Base-by-base conservation (phyloP, 2,888 invertebrate genomes). In the Octodonta nipae region DNA sequence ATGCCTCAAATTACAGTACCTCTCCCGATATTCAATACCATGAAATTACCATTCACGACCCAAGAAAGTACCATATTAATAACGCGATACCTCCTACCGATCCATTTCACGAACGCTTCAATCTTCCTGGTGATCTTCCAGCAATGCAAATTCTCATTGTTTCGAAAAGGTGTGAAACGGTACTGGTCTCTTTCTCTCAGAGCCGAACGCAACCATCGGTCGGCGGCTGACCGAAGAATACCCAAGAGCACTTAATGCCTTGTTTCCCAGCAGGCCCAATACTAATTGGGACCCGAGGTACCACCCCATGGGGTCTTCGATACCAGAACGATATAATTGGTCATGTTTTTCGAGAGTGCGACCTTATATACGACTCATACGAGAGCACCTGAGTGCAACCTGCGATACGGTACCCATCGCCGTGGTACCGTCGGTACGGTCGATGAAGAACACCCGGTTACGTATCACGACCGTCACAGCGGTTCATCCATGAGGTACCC, bases 181-280 rank as follows among this genome's bases (percentile, higher is more conserved):
- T 22, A 22, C 22, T 22, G 10, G 22, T 11, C 22, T 4, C 22
- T 11, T 22, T n/a, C 4, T 3, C 22, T 22, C 22, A 11, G 4
- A 3, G 22, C 22, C 22, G n/a, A n/a, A 22, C 22, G 22, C 10
- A 10, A n/a, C 4, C 22, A n/a, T n/a, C 20, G 20, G 20, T n/a
- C n/a, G 20, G 20, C n/a, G n/a, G n/a, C n/a, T n/a, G n/a, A n/a
- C n/a, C n/a, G n/a, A n/a, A n/a, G n/a, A n/a, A n/a, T n/a, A n/a
- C 20, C 20, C 22, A n/a, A 32, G 33, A 40, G 35, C 39, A 38
- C 30, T 49, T 58, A 56, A 58, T 58, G 55, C 54, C 56, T 55
- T 60, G 60, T 60, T 52, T 58, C 60, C 42, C 60, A 59, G 59
- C 60, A 49, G 56, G 58, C 46, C 51, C 51, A 46, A 46, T 52